phyloP scores from a whole-genome alignment of 2,113 vertebrate species.

The Echinops telfairi region DNA sequence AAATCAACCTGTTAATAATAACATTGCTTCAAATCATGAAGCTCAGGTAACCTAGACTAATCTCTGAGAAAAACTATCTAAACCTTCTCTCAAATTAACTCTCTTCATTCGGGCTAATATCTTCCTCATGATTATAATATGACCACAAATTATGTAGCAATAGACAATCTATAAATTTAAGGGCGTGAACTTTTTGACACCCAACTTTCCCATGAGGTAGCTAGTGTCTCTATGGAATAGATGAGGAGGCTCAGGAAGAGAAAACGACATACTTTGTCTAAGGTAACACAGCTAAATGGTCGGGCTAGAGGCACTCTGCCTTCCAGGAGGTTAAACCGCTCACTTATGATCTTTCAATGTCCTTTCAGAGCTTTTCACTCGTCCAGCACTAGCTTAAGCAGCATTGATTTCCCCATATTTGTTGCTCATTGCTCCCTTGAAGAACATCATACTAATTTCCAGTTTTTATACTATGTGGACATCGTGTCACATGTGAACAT shows the following conservation, averaged over 20 bases:
- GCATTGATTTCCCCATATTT: not conserved
- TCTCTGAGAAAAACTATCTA: too few relatives aligned
- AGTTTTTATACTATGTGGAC: constrained; percentile 34
- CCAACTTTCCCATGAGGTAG: not conserved
- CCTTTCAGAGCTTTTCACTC: not conserved
- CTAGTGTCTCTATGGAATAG: not conserved
- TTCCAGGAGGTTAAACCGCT: not conserved
- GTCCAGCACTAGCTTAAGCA: fast-evolving
- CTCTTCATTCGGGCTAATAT: not conserved
- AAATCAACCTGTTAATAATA: too few relatives aligned
- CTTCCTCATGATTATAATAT: not conserved
- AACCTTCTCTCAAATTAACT: not conserved
- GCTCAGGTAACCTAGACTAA: not conserved
- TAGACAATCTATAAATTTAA: not conserved
- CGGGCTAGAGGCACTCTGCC: not conserved
- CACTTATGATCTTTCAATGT: not conserved
- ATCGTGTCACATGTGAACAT: too few relatives aligned
- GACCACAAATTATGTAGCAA: not conserved
- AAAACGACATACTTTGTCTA: not conserved
- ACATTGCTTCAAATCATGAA: not conserved
- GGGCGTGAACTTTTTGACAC: not conserved
- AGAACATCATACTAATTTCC: not conserved
- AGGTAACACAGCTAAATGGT: not conserved
- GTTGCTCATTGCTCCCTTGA: not conserved
- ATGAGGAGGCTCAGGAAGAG: not conserved